A percentile compares a stretch with the other conserved stretches of the same genome.
Conservation (phyloP, 2,888 invertebrate species). For the Noctua fimbriata region DNA sequence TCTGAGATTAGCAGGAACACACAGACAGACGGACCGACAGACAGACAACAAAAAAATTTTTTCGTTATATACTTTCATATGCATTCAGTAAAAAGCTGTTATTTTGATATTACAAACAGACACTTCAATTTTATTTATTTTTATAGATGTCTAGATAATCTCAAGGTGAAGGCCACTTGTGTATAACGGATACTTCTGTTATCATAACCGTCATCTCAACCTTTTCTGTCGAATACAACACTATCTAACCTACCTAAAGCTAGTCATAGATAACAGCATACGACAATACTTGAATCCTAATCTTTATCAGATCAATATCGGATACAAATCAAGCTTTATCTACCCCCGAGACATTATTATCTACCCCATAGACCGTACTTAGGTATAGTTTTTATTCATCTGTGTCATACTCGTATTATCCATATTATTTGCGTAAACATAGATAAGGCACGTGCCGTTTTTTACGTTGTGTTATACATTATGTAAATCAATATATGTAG, state of each 20-base stretch:
- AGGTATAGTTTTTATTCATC: background rate
- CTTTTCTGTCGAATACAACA: background rate
- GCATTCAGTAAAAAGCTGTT: too few relatives aligned
- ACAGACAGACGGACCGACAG: too few relatives aligned
- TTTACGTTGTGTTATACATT: background rate
- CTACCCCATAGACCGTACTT: constrained; percentile 4
- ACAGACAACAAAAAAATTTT: too few relatives aligned
- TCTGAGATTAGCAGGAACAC: too few relatives aligned
- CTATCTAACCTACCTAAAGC: background rate
- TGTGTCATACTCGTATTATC: background rate
- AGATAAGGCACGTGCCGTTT: background rate
- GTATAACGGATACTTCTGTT: background rate
- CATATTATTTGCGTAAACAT: background rate
- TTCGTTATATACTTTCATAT: too few relatives aligned
- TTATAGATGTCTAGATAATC: background rate
- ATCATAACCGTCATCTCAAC: background rate
- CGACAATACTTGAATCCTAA: constrained; percentile 19
- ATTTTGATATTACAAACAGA: too few relatives aligned
- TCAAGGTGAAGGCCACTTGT: background rate
- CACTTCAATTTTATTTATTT: too few relatives aligned
- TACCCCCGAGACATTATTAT: constrained; percentile 14
- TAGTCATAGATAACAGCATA: constrained; percentile 1
- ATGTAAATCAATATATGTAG: background rate
- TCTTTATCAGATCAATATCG: constrained; percentile 23
- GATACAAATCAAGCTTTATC: constrained; percentile 23